Percentiles rank a stretch among this genome's conserved stretches.
phyloP scores from a whole-genome alignment of 1,140 invertebrate genomes.

The Dufourea novaeangliae region DNA sequence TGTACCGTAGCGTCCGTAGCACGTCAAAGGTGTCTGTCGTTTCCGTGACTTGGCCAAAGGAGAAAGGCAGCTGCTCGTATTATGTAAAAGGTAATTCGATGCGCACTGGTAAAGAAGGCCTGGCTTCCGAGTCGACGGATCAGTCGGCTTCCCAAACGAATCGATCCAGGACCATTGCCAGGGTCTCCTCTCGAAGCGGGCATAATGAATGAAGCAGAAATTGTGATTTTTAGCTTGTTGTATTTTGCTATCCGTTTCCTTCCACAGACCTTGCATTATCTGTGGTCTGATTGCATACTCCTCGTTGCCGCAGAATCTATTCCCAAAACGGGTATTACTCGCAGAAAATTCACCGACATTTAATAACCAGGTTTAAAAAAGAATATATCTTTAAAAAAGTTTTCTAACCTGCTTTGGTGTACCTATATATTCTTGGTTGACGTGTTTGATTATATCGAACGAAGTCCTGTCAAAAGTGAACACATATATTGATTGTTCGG shows the following conservation, averaged over 20 bases:
- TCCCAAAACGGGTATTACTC: not conserved
- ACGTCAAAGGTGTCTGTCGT: constrained; percentile 42
- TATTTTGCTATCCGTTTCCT: not conserved
- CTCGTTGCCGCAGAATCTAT: not conserved
- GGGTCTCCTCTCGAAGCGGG: not conserved
- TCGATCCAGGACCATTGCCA: constrained; percentile 37
- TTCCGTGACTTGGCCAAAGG: constrained; percentile 10
- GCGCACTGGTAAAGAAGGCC: constrained; percentile 33
- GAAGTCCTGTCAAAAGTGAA: not conserved
- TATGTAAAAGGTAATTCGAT: constrained; percentile 57
- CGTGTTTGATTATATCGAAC: too few relatives aligned
- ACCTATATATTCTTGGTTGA: too few relatives aligned
- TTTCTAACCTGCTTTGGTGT: too few relatives aligned
- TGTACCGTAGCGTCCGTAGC: constrained; percentile 23
- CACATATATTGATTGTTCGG: not conserved
- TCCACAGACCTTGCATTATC: not conserved
- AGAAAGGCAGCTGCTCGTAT: constrained; percentile 49
- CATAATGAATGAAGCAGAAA: constrained; percentile 44
- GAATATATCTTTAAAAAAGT: too few relatives aligned
- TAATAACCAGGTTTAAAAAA: too few relatives aligned
- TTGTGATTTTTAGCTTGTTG: constrained; percentile 50
- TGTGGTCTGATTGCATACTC: not conserved
- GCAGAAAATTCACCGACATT: too few relatives aligned
- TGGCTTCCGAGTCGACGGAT: constrained; percentile 43
- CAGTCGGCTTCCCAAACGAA: constrained; percentile 27